Percentiles rank a stretch among this genome's conserved stretches.
Evolutionary conservation across 2,888 invertebrate genomes (phyloP).

Genomic region (Andrena dorsata): DNA sequence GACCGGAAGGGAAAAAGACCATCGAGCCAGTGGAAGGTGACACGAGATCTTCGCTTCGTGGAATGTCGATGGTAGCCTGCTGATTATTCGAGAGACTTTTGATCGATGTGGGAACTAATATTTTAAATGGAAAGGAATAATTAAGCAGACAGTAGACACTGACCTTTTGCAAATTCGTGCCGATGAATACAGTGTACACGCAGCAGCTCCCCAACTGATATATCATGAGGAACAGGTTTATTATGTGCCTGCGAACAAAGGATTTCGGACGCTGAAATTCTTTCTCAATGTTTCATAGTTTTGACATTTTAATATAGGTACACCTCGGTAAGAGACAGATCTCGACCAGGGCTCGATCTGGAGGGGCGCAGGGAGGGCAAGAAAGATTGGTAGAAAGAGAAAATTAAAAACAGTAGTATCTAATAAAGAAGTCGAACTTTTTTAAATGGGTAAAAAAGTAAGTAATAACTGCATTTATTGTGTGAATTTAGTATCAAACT

Average conservation of each 20-base stretch:
- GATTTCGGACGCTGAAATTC: constrained; percentile 1
- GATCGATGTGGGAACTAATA: no score
- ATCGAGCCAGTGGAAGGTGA: neutral
- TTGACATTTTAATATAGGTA: neutral
- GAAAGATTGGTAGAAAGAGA: no score
- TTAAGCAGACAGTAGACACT: constrained; percentile 65
- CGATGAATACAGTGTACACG: constrained; percentile 97
- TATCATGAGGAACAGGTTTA: constrained; percentile 91
- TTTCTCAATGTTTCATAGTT: neutral
- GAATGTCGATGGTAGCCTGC: no score
- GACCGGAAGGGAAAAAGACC: neutral
- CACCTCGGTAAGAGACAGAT: no score
- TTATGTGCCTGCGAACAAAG: constrained; percentile 88
- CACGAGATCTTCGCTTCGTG: neutral
- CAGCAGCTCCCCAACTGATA: constrained; percentile 98
- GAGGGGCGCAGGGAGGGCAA: no score
- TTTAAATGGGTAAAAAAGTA: no score
- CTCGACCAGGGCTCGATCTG: no score
- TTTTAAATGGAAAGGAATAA: neutral
- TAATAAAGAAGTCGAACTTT: no score
- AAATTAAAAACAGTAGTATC: no score
- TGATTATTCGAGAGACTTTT: no score
- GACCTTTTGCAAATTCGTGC: constrained; percentile 92
- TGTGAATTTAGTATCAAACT: no score
- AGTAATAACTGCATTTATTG: no score